Percentiles rank a stretch among this genome's conserved stretches.
These are phyloP conservation scores for Agelas oroides DNA, from an alignment of 37 sponge, comb jelly and placozoan species.

Conservation along the genomic window DNA sequence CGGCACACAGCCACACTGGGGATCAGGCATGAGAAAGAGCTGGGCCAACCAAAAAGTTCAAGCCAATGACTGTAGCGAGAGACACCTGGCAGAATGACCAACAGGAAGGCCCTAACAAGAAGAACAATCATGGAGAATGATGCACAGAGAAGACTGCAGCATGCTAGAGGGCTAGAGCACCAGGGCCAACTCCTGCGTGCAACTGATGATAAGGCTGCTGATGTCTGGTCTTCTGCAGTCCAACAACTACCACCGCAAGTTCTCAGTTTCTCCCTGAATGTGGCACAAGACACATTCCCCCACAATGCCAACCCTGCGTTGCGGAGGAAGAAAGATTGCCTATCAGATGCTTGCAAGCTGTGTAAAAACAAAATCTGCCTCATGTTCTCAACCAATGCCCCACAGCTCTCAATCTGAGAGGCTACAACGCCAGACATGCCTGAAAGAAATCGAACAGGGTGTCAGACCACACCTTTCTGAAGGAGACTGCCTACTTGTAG, in stretches of 20 bases:
- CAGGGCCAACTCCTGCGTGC: background rate
- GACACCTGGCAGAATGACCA: conserved; percentile 28
- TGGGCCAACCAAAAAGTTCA: background rate
- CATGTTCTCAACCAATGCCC: conserved; percentile 25
- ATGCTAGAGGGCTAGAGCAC: background rate
- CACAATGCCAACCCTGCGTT: conserved; percentile 19
- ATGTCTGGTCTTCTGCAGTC: background rate
- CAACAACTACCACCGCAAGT: background rate
- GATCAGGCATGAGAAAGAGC: background rate
- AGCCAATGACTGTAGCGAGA: background rate
- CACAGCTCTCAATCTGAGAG: conserved; percentile 14
- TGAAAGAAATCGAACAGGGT: background rate
- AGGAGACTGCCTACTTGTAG: background rate
- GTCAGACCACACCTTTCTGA: background rate
- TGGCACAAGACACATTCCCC: conserved; percentile 14
- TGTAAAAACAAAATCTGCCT: conserved; percentile 10
- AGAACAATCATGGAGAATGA: background rate
- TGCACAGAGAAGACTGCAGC: background rate
- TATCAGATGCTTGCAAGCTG: conserved; percentile 22
- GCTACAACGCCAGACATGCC: conserved; percentile 45
- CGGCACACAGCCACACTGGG: background rate
- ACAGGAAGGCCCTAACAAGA: background rate
- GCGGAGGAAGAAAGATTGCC: conserved; percentile 13
- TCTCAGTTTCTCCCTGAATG: conserved; percentile 32
- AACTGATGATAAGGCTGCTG: background rate